A percentile compares a stretch with the other conserved stretches of the same genome.
phyloP scores from a whole-genome alignment of 2,888 invertebrate species.

The Patella pellucida region DNA sequence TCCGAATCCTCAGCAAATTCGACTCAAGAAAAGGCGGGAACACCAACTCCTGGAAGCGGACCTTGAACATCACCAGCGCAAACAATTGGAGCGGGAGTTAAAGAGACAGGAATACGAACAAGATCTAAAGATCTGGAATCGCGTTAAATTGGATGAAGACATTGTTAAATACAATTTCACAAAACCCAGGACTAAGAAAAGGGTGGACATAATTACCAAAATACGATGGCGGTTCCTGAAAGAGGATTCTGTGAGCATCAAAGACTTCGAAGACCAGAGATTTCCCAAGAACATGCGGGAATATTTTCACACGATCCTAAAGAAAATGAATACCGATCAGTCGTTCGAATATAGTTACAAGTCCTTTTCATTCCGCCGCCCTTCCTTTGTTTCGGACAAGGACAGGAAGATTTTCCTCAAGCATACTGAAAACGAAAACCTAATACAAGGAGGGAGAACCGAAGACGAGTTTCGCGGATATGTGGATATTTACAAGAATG shows the following conservation, averaged over 20 bases:
- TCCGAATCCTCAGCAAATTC: not conserved
- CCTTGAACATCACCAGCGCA: not conserved
- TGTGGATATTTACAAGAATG: not conserved
- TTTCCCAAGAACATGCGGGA: not conserved
- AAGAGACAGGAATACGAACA: not conserved
- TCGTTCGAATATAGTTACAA: not conserved
- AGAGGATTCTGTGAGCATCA: not conserved
- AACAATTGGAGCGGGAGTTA: not conserved
- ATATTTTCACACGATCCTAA: not conserved
- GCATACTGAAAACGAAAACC: not conserved
- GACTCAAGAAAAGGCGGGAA: not conserved
- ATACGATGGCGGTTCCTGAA: not conserved
- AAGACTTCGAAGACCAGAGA: not conserved
- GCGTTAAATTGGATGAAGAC: not conserved
- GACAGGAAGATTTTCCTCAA: not conserved
- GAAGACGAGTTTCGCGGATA: not conserved
- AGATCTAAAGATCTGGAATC: not conserved
- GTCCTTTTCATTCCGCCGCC: not conserved
- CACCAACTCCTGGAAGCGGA: not conserved
- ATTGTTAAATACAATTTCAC: not conserved
- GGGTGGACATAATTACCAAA: not conserved
- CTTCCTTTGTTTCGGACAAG: not conserved
- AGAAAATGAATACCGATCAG: not conserved
- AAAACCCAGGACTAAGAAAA: not conserved
- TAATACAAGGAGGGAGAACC: not conserved